Evolutionary conservation across 2,113 vertebrate genomes (phyloP).

Genomic region (Manacus vitellinus): DNA sequence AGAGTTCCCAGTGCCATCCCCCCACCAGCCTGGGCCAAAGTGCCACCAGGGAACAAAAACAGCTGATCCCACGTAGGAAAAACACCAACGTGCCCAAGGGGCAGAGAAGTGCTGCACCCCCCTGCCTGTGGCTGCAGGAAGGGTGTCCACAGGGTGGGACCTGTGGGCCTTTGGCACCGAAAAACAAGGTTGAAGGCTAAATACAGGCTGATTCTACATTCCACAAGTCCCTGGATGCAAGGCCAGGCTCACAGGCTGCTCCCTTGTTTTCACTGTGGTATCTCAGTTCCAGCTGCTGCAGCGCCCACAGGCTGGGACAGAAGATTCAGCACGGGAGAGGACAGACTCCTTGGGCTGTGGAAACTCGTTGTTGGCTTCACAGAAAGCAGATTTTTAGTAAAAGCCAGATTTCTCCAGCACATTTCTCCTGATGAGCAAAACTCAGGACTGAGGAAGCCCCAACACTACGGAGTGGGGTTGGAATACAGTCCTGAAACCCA

Average conservation of each 20-base stretch:
- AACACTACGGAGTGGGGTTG: accelerated
- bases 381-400: background rate
- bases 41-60: background rate
- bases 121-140: background rate
- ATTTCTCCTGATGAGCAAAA: background rate
- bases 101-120: background rate
- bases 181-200: background rate
- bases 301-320: background rate
- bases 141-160: accelerated
- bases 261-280: accelerated
- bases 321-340: background rate
- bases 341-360: background rate
- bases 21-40: background rate
- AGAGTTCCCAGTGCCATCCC: background rate
- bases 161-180: background rate
- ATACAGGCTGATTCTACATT: accelerated
- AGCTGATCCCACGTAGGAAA: background rate
- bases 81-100: accelerated
- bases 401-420: background rate
- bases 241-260: background rate
- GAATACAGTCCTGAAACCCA: background rate
- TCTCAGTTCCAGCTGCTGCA: background rate
- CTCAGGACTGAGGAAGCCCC: background rate
- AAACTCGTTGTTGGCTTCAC: background rate
- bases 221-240: background rate